These are phyloP conservation scores for Tetheella fluctuosa DNA, from an alignment of 2,888 invertebrate genomes.

Conservation along the genomic window DNA sequence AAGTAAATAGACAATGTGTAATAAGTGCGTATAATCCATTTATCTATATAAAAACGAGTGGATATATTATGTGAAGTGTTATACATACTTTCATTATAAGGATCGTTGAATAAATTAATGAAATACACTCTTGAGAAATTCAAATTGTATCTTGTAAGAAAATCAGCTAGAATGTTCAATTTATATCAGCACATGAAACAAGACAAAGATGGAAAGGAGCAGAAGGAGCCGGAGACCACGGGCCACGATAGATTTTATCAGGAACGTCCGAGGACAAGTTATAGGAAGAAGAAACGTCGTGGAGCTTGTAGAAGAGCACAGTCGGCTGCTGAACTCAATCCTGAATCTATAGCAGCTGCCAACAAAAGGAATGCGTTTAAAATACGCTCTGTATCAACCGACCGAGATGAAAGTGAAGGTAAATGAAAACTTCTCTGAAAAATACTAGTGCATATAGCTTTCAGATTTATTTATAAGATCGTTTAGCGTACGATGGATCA, in stretches of 20 bases:
- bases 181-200: constrained; percentile 88
- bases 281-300: constrained; percentile 81
- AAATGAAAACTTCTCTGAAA: background rate
- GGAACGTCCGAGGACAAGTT: constrained; percentile 82
- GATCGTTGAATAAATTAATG: constrained; percentile 44
- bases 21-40: background rate
- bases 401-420: constrained; percentile 84
- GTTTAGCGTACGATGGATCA: too few relatives aligned
- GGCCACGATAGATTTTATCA: constrained; percentile 93
- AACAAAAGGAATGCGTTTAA: constrained; percentile 86
- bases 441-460: background rate
- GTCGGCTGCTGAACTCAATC: constrained; percentile 88
- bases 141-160: constrained; percentile 42
- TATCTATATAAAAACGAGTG: background rate
- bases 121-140: constrained; percentile 48
- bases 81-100: background rate
- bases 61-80: constrained; percentile 12
- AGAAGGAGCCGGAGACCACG: constrained; percentile 85
- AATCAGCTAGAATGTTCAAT: constrained; percentile 87
- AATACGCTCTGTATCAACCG: constrained; percentile 86
- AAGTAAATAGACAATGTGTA: background rate
- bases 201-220: constrained; percentile 81
- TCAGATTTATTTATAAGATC: background rate
- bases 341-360: constrained; percentile 85
- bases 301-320: constrained; percentile 87